phyloP scores from a whole-genome alignment of 2,113 vertebrate genomes.

The Entelurus aequoreus region DNA sequence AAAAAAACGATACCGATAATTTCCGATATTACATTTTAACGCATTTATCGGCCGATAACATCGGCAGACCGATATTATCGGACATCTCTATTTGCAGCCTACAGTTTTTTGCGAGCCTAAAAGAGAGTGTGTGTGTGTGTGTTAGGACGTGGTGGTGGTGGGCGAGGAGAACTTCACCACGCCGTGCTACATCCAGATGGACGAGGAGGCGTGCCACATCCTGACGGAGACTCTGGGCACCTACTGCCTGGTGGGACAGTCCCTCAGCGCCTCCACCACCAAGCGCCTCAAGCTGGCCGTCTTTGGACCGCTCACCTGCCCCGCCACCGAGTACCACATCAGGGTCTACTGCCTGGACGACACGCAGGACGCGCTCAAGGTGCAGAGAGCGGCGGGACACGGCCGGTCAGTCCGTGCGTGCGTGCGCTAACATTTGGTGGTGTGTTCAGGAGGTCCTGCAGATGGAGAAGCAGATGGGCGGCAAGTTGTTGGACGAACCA shows the following conservation, averaged over 20 bases:
- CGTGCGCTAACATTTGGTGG: not conserved
- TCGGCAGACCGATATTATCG: too few species aligned
- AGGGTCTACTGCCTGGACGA: constrained; percentile 95
- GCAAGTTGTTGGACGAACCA: constrained; percentile 93
- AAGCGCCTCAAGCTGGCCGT: constrained; percentile 93
- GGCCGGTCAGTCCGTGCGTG: too few species aligned
- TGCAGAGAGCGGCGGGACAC: not conserved
- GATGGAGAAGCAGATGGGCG: constrained; percentile 93
- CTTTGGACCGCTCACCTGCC: constrained; percentile 87
- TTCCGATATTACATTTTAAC: too few species aligned
- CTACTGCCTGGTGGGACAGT: constrained; percentile 87
- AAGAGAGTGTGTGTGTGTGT: not conserved
- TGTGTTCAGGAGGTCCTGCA: constrained; percentile 86
- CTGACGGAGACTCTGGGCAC: constrained; percentile 93
- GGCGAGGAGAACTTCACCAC: constrained; percentile 97
- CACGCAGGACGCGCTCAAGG: constrained; percentile 92
- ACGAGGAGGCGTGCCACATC: constrained; percentile 90
- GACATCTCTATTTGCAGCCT: too few species aligned
- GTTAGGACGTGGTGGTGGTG: constrained; percentile 88
- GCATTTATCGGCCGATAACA: too few species aligned
- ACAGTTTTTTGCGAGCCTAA: too few species aligned
- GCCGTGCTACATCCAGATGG: constrained; percentile 93
- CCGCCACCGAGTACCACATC: constrained; percentile 89
- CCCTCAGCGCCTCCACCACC: constrained; percentile 84
- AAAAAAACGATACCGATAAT: too few species aligned